Base-by-base conservation (phyloP, 2,113 vertebrate genomes). In the Datnioides undecimradiatus region DNA sequence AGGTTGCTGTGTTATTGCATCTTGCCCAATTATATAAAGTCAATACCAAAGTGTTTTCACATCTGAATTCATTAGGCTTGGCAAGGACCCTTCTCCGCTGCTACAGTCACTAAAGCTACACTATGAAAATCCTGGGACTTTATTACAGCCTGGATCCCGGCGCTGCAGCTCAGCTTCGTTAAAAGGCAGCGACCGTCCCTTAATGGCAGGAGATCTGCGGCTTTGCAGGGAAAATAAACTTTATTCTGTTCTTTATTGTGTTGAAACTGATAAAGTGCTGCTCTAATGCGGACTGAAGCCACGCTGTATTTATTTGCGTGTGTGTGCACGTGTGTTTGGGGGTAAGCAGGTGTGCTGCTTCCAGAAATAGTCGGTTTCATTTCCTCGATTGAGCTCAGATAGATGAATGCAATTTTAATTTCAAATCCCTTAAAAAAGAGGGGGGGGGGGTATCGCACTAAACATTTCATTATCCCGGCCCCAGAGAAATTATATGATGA, bases 381-480 rank as follows among this genome's bases (percentile, higher is more conserved):
- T 70, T 80, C 71, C 68, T 41, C 1, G 7, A 71, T 75, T 70
- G 59, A 36, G 21, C 11, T 45, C 23, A 66, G 58, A 88, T 76
- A 16, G 33, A 84, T 85, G 31, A 72, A 41, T 68, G 52, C 12
- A 55, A 72, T 81, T 87, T 87, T 51, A 54, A 85, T 80, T 69
- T 55, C 25, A 85, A 72, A 58, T 52, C 45, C 29, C 38, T 31
- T 60, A 76, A 81, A 73, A n/a, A n/a, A n/a, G n/a, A n/a, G n/a
- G 59, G 23, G 3, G 36, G 21, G 70, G n/a, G 59, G 81, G 71
- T 87, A 80, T 79, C 80, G 54, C 63, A 57, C 38, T 68, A 85
- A 90, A 82, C 74, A 84, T 92, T 88, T 86, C 69, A 88, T 92
- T 90, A 92, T 88, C 62, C 76, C 54, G 36, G 73, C 73, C 63